Evolutionary conservation across 2,797 vertebrate genomes (phyloP).

Genomic region (Macrochelys suwanniensis): DNA sequence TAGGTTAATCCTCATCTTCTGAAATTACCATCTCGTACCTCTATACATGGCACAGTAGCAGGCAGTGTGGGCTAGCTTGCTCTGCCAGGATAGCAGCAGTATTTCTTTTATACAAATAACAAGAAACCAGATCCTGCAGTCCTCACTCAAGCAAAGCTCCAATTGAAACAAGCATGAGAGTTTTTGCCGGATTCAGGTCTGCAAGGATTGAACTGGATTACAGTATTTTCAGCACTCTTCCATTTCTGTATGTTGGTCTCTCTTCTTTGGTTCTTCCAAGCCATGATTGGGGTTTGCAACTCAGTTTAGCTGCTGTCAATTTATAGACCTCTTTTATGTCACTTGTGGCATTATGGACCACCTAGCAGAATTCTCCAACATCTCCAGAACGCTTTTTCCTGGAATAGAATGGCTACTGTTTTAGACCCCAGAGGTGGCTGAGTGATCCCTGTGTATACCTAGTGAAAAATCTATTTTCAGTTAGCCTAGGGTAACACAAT

Average conservation of each 20-base stretch:
- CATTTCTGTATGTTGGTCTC: not conserved
- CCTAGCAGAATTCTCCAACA: not conserved
- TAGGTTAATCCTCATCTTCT: not conserved
- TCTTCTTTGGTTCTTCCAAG: fast-evolving
- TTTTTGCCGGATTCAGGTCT: not conserved
- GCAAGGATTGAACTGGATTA: no score
- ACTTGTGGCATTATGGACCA: not conserved
- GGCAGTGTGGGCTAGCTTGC: conserved; percentile 14
- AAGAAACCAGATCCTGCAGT: not conserved
- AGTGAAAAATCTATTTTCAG: not conserved
- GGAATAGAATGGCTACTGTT: not conserved
- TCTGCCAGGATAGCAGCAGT: not conserved
- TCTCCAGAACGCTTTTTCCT: not conserved
- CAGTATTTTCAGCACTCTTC: not conserved
- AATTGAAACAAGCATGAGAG: fast-evolving
- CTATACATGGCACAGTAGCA: not conserved
- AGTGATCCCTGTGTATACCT: not conserved
- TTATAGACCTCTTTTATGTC: not conserved
- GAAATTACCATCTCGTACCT: not conserved
- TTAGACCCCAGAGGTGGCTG: not conserved
- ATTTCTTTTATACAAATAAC: conserved; percentile 6
- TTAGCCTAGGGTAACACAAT: not conserved
- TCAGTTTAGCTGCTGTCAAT: not conserved
- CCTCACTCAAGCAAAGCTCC: not conserved
- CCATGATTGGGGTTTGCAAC: not conserved